These are phyloP conservation scores for Enteromius viviparus DNA, from an alignment of 2,797 vertebrate species.

Conservation along the genomic window DNA sequence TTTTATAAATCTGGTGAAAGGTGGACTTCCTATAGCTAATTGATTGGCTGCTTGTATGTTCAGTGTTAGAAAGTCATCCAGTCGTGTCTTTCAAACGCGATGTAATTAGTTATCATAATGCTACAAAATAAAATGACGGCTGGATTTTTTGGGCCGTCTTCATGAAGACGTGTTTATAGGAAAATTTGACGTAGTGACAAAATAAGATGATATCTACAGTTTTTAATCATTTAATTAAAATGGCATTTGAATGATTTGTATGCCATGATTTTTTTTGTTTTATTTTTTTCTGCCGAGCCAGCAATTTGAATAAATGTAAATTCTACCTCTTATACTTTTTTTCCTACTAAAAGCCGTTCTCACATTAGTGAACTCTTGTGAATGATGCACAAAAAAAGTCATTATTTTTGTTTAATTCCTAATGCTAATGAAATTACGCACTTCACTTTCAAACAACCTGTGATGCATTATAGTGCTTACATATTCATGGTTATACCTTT, in stretches of 20 bases:
- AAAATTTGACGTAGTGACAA: slow-evolving; percentile 26
- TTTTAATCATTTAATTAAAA: slow-evolving; percentile 64
- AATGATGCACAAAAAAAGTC: background rate
- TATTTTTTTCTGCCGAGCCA: background rate
- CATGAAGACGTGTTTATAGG: slow-evolving; percentile 40
- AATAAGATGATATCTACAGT: slow-evolving; percentile 61
- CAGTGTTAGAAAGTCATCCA: slow-evolving; percentile 65
- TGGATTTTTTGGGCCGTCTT: slow-evolving; percentile 65
- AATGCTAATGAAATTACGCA: slow-evolving; percentile 3
- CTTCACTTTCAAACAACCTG: background rate
- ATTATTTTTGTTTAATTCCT: background rate
- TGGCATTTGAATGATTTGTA: background rate
- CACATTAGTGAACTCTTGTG: background rate
- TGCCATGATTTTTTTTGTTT: background rate
- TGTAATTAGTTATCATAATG: slow-evolving; percentile 75
- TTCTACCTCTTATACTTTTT: background rate
- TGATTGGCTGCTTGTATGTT: slow-evolving; percentile 68
- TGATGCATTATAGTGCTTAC: slow-evolving; percentile 1
- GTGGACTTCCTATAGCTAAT: slow-evolving; percentile 60
- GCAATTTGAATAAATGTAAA: background rate
- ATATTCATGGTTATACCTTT: slow-evolving; percentile 16
- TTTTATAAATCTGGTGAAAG: slow-evolving; percentile 48
- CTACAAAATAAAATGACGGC: slow-evolving; percentile 49
- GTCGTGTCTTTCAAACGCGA: slow-evolving; percentile 69
- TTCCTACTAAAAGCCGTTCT: background rate